phyloP scores from a whole-genome alignment of 1,140 invertebrate species.

The Branchinecta lynchi region DNA sequence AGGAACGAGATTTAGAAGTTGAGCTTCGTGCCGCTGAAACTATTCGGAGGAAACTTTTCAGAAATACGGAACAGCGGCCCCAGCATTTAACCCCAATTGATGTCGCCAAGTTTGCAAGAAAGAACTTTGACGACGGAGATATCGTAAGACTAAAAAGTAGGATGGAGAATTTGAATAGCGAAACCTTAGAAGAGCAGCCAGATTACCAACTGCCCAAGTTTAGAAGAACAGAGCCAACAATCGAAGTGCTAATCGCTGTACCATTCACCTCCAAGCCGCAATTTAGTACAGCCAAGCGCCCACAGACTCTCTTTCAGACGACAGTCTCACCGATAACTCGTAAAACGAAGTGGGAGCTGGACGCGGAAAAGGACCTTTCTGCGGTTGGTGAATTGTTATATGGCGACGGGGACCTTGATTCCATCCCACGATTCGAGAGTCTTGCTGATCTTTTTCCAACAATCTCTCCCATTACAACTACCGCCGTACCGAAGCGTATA shows the following conservation, averaged over 20 bases:
- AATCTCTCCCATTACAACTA: background rate
- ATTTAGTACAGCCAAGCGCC: background rate
- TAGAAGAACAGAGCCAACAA: background rate
- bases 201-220: background rate
- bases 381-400: too few relatives aligned
- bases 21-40: background rate
- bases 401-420: too few relatives aligned
- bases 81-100: background rate
- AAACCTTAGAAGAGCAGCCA: background rate
- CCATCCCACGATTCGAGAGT: background rate
- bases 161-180: background rate
- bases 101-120: background rate
- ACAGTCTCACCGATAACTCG: background rate
- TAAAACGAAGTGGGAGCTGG: background rate
- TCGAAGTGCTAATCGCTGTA: background rate
- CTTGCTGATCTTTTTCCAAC: constrained; percentile 3
- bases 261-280: background rate
- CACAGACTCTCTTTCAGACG: background rate
- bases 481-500: background rate
- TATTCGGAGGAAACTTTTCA: background rate
- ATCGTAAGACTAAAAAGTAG: background rate
- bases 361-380: too few relatives aligned
- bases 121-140: background rate
- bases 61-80: background rate
- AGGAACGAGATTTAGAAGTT: background rate